A percentile compares a stretch with the other conserved stretches of the same genome.
phyloP scores from a whole-genome alignment of 2,888 invertebrate genomes.

The Eudasyphora cyanicolor region DNA sequence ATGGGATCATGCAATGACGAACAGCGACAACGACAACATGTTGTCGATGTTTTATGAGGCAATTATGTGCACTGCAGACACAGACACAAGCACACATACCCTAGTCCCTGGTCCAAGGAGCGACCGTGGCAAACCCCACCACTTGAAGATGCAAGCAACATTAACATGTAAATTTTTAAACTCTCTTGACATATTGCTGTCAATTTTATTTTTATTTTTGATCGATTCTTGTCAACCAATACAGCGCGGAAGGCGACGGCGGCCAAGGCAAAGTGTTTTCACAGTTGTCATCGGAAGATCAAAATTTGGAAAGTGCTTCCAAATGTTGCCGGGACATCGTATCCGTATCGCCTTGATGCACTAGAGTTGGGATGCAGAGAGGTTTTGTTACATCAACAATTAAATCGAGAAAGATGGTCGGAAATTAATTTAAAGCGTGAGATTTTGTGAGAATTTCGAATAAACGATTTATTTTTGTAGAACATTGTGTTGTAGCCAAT shows the following conservation, averaged over 20 bases:
- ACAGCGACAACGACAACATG: too few relatives aligned
- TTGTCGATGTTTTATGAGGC: slow-evolving; percentile 57
- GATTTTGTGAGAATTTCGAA: too few relatives aligned
- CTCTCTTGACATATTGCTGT: slow-evolving; percentile 63
- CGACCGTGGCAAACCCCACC: not conserved
- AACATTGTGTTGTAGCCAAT: not conserved
- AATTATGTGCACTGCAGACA: slow-evolving; percentile 44
- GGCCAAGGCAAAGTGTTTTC: slow-evolving; percentile 30
- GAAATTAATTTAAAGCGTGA: slow-evolving; percentile 42
- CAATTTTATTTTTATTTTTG: slow-evolving; percentile 53
- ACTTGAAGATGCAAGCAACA: too few relatives aligned
- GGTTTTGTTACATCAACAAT: not conserved
- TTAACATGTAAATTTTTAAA: slow-evolving; percentile 51
- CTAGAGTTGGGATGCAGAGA: not conserved
- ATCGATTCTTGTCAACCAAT: slow-evolving; percentile 49
- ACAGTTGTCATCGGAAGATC: slow-evolving; percentile 60
- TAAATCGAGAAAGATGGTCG: slow-evolving; percentile 6
- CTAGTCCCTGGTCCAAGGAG: not conserved
- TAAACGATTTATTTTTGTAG: not conserved
- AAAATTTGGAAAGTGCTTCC: slow-evolving; percentile 34
- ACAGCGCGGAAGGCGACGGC: too few relatives aligned
- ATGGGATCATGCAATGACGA: slow-evolving; percentile 40
- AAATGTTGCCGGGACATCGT: not conserved
- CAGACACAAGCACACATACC: too few relatives aligned
- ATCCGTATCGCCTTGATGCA: not conserved